Evolutionary conservation across 2,113 vertebrate genomes (phyloP), one percentile per base, ranked within the genome.

Genomic region (Ageneiosus marmoratus): DNA sequence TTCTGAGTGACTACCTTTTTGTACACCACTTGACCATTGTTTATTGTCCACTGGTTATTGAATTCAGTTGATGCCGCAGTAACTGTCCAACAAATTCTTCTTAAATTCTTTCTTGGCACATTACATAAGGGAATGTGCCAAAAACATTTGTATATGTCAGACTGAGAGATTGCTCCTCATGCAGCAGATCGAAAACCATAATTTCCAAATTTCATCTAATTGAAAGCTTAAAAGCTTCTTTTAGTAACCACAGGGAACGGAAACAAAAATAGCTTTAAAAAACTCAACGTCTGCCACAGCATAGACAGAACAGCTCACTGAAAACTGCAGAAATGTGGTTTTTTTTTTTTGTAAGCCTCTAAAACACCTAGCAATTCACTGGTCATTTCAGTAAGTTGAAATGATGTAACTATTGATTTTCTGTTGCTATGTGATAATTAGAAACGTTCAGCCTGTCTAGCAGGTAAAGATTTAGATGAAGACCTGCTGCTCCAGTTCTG

Each of bases 401-500:
- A 9, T 53, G 50, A 76, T 20, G 27, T 51, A 74, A 16, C 46
- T 18, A 74, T 32, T 10, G 72, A 77, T 60, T 62, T 80, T 80
- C n/a, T 80, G 46, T 3, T 44, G 37, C 37, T 46, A 63, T 8
- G 32, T 55, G 37, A 5, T 53, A 69, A 55, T 41, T n/a, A 72
- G 12, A 41, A 27, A 20, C 16, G 5, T 60, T 27, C 34, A 50
- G 48, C 11, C 29, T 37, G 18, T 65, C 18, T 51, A 51, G n/a
- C 32, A 70, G 4, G 13, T 7, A 24, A 24, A 37, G 20, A 55
- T 5, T 22, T 81, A 79, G 41, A 75, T 32, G 5, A 24, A 24
- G 72, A 95, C 95, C 95, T 94, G 95, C 92, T 51, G 89, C 90
- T 4, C 93, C 95, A 7, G 94, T 95, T 85, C 62, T 95, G 8